Evolutionary conservation across 2,113 vertebrate genomes (phyloP), one percentile per base, ranked within the genome.

Genomic region (Mus spicilegus): DNA sequence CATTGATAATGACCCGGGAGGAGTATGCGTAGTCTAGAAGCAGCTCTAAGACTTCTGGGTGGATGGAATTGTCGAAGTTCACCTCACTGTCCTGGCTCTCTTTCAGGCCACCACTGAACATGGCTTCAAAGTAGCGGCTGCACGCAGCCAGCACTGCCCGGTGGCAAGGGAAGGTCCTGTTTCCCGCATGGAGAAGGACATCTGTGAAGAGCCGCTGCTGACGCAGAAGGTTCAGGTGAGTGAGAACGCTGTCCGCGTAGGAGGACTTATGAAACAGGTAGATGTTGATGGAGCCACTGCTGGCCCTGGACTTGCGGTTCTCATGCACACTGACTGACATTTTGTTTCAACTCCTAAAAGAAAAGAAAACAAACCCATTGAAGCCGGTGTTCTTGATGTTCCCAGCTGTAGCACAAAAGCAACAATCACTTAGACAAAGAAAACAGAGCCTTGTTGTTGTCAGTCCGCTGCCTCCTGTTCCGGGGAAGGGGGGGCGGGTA

Each of bases 311-410:
- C 96, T 99, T 99, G 96, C 99, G 99, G 98, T 99, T 99, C 97
- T 99, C 99, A 7, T 99, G 99, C 97, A 98, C 98, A 61, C 98
- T 99, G 98, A 99, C 99, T 14, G 99, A 99, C 99, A 99, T 99
- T 98, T 98, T 99, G 98, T 96, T 96, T 98, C 98, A 96, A 98
- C 97, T 98, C 98, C 99, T 7, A 98, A 96, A 96, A 87, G 42
- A 97, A 97, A 95, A 54, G 56, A 97, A 98, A 96, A 97, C 73
- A 14, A 61, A 93, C 87, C 67, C 30, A 90, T 76, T 96, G 75
- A 98, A 97, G 5, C 69, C 6, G 81, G 42, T n/a, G 78, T 22
- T 95, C 56, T 92, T 51, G 54, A 77, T 20, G 36, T 49, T 84
- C 51, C 2, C 56, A 46, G 63, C 3, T 76, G 85, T 70, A 94